These are phyloP conservation scores for Graptemys geographica DNA, from an alignment of 2,797 vertebrate genomes.

Conservation along the genomic window DNA sequence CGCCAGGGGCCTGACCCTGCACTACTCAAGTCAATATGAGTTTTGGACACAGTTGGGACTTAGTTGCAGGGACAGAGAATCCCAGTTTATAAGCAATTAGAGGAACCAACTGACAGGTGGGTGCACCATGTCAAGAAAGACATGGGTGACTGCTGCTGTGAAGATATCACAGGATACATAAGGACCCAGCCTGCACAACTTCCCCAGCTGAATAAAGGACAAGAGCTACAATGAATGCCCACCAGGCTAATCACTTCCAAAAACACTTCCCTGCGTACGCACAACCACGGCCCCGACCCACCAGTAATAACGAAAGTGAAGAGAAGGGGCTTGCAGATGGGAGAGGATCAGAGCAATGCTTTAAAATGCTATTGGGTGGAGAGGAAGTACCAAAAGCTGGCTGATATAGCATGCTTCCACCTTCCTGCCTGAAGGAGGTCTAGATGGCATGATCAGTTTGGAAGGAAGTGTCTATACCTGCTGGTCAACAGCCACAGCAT, in stretches of 20 bases:
- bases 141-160: background rate
- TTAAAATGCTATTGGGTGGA: background rate
- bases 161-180: background rate
- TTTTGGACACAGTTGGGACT: background rate
- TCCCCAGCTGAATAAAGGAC: background rate
- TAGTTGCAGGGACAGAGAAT: background rate
- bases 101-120: background rate
- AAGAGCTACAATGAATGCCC: background rate
- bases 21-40: background rate
- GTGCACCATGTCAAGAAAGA: conserved; percentile 6
- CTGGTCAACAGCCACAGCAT: conserved; percentile 95
- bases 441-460: background rate
- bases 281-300: background rate
- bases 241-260: background rate
- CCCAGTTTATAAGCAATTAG: conserved; percentile 6
- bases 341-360: background rate
- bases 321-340: background rate
- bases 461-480: conserved; percentile 84
- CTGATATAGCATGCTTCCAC: background rate
- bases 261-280: background rate
- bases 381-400: background rate
- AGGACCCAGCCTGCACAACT: background rate
- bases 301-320: background rate
- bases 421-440: background rate
- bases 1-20: background rate